These are phyloP conservation scores for Aricia artaxerxes DNA, from an alignment of 2,888 invertebrate species.

Conservation along the genomic window DNA sequence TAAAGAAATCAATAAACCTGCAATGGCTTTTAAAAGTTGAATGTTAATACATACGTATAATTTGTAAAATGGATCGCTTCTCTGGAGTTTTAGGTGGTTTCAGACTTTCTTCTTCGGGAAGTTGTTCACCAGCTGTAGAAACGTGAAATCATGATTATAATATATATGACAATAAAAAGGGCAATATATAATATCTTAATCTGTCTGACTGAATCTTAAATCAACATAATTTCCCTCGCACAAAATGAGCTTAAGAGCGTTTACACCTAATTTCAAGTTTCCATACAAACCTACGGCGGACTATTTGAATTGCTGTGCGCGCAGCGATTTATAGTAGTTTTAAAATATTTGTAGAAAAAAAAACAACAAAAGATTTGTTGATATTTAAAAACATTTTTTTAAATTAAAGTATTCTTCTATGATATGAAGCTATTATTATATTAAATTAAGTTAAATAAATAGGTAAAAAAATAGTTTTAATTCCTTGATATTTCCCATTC, in stretches of 20 bases:
- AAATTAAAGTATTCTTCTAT: no score
- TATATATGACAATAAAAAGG: not conserved
- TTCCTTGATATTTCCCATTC: no score
- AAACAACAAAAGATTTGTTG: no score
- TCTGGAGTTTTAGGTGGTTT: not conserved
- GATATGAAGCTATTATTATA: no score
- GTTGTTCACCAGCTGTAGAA: not conserved
- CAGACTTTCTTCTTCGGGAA: constrained; percentile 4
- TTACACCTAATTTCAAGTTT: no score
- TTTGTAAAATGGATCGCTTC: not conserved
- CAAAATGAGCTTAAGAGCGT: not conserved
- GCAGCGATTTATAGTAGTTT: no score
- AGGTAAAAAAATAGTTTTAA: no score
- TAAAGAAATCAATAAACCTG: not conserved
- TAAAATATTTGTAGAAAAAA: no score
- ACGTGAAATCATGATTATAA: not conserved
- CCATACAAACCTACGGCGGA: no score
- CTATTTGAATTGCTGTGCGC: no score
- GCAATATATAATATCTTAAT: not conserved
- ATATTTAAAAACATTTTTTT: no score
- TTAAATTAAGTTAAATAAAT: no score
- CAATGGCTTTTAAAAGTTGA: not conserved
- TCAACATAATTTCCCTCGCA: not conserved
- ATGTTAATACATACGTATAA: constrained; percentile 1
- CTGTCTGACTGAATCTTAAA: not conserved